Conservation (phyloP, 2,113 vertebrate species). For the Ailurus styani region DNA sequence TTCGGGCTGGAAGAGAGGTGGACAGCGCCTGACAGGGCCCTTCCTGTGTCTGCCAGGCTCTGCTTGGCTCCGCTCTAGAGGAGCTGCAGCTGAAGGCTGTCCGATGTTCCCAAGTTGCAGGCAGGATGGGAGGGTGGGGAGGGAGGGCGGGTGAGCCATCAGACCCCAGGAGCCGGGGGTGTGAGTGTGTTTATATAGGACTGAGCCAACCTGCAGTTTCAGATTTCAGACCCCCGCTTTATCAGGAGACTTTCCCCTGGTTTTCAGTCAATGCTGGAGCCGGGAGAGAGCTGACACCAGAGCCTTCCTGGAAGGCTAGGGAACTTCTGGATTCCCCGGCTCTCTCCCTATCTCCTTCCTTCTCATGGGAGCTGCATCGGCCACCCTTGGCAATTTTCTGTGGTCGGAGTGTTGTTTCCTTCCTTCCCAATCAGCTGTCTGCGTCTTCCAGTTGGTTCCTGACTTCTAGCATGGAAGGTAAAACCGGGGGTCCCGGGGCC, state of each 20-base stretch:
- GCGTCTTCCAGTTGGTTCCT: not conserved
- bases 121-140: conserved; percentile 21
- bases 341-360: not conserved
- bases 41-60: not conserved
- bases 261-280: conserved; percentile 45
- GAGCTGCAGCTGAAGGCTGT: conserved; percentile 43
- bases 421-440: not conserved
- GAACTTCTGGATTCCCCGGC: not conserved
- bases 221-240: conserved; percentile 76
- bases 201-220: conserved; percentile 77
- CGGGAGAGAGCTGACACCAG: not conserved
- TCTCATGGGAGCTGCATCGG: not conserved
- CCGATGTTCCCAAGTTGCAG: conserved; percentile 56
- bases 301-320: conserved; percentile 9
- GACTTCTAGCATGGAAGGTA: conserved; percentile 69
- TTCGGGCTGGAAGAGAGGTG: not conserved
- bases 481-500: not conserved
- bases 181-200: conserved; percentile 73
- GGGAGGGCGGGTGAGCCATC: conserved; percentile 43
- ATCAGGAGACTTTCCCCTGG: conserved; percentile 28
- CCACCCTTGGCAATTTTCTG: not conserved
- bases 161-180: conserved; percentile 44
- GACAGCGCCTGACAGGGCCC: not conserved
- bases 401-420: not conserved
- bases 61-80: not conserved